Percentiles rank a stretch among this genome's conserved stretches.
Conservation (phyloP, 2,888 invertebrate species). For the Eupeodes luniger region DNA sequence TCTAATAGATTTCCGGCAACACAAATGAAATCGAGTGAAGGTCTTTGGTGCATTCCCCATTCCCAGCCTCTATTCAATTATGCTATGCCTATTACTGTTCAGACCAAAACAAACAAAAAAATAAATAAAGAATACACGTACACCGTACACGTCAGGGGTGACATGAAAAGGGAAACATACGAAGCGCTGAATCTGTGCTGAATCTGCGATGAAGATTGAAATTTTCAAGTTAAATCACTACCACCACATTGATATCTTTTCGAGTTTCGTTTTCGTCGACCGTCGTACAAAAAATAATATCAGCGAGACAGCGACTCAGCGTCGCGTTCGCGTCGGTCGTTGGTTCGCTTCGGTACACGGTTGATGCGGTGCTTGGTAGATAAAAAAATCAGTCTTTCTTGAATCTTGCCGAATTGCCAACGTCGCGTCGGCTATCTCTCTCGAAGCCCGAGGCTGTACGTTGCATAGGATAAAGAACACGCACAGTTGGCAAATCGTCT, state of each 20-base stretch:
- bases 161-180: not conserved
- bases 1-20: constrained; percentile 24
- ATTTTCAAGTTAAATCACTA: constrained; percentile 3
- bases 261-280: not conserved
- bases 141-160: not conserved
- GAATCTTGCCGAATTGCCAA: not conserved
- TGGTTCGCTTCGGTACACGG: too few relatives aligned
- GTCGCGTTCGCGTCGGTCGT: not conserved
- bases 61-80: not conserved
- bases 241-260: not conserved
- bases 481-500: not conserved
- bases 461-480: not conserved
- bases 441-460: not conserved
- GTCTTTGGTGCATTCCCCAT: constrained; percentile 9
- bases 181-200: constrained; percentile 14
- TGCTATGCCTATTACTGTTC: not conserved
- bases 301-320: too few relatives aligned
- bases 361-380: not conserved
- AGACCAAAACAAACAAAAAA: constrained; percentile 3
- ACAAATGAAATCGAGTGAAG: constrained; percentile 22
- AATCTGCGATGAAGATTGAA: not conserved
- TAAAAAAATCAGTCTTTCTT: constrained; percentile 16
- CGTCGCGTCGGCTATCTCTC: too few relatives aligned
- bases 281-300: not conserved
- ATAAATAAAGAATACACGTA: not conserved